phyloP scores from a whole-genome alignment of 1,140 invertebrate genomes.

The Asobara japonica region DNA sequence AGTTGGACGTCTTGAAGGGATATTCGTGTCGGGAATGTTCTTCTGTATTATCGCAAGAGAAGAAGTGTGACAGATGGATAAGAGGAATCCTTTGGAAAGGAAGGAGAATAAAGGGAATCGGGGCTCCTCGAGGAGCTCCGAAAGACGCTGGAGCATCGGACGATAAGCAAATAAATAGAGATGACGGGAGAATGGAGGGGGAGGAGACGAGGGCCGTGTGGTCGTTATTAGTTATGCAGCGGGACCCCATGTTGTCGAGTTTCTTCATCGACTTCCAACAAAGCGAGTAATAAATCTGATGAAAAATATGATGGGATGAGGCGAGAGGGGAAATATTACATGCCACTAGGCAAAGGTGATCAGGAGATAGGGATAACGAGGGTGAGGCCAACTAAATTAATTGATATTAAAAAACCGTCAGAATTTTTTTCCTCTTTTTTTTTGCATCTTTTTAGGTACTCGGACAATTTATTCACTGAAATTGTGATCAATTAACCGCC shows the following conservation, averaged over 20 bases:
- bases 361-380: background rate
- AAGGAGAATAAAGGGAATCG: background rate
- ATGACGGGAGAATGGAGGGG: background rate
- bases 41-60: background rate
- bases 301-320: background rate
- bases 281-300: background rate
- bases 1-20: background rate
- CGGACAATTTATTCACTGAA: too few relatives aligned
- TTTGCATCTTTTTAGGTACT: too few relatives aligned
- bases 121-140: background rate
- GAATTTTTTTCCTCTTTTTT: too few relatives aligned
- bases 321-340: background rate
- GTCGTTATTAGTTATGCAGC: slow-evolving; percentile 6
- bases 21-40: slow-evolving; percentile 1
- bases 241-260: slow-evolving; percentile 6
- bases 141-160: background rate
- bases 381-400: too few relatives aligned
- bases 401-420: too few relatives aligned
- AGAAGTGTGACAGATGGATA: background rate
- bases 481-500: too few relatives aligned
- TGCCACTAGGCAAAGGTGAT: background rate
- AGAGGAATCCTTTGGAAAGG: background rate
- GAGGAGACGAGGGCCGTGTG: background rate
- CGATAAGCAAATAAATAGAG: slow-evolving; percentile 15
- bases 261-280: slow-evolving; percentile 4